These are phyloP conservation scores for Columba janthina DNA, from an alignment of 2,113 vertebrate species.

Conservation along the genomic window DNA sequence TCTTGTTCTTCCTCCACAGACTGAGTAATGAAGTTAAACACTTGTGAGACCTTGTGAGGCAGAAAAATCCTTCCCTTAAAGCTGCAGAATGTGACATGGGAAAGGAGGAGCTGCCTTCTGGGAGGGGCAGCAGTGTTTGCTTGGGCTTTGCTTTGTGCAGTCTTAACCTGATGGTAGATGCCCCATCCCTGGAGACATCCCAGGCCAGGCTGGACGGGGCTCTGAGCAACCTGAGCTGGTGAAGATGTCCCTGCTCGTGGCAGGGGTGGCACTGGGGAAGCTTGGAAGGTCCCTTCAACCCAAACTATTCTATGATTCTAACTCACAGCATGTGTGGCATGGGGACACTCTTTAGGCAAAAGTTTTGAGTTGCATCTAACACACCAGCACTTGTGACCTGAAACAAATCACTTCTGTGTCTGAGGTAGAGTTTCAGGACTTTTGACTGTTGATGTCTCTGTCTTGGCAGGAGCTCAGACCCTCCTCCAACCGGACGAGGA, in stretches of 20 bases:
- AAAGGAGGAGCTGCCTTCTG: background rate
- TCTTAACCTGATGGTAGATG: too few relatives aligned
- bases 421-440: background rate
- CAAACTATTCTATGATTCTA: too few relatives aligned
- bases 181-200: too few relatives aligned
- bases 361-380: background rate
- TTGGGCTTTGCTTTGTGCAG: background rate
- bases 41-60: background rate
- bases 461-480: too few relatives aligned
- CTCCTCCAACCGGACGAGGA: background rate
- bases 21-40: background rate
- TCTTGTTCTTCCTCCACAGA: background rate
- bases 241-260: too few relatives aligned
- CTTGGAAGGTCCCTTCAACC: too few relatives aligned
- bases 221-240: too few relatives aligned
- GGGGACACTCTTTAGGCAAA: background rate
- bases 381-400: background rate
- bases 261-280: too few relatives aligned
- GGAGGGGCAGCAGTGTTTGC: background rate
- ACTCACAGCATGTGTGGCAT: rapidly evolving
- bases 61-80: background rate
- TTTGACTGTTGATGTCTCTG: too few relatives aligned
- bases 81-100: background rate
- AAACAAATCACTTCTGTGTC: too few relatives aligned
- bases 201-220: too few relatives aligned